Evolutionary conservation across 2,797 vertebrate species (phyloP), one percentile per base, ranked within the genome.

Genomic region (Coilia nasus): DNA sequence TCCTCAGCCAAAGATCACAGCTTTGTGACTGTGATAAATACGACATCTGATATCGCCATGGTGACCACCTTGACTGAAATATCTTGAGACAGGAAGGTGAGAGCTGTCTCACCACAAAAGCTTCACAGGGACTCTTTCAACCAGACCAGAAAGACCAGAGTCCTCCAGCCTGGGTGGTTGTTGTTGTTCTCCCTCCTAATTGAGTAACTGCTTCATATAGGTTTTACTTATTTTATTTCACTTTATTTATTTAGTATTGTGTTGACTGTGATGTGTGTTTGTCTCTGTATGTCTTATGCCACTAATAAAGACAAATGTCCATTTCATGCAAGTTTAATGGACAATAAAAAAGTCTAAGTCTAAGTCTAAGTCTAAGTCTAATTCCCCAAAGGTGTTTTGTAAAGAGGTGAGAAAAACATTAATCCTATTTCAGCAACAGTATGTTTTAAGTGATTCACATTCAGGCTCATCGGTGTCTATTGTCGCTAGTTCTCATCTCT

Each of bases 21-120:
- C 28, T 35, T 12, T 25, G 28, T 31, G 64, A 71, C 64, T 71
- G 25, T 71, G 64, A 31, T 25, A 3, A 15, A 71, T 15, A 71
- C 31, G 64, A 17, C 64, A 71, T 31, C 64, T 11, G 64, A 71
- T 71, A 71, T 71, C 28, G 14, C 25, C 64, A 71, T 35, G 28
- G 62, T 67, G 62, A 28, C 62, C 15, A 71, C 64, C 64, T 31
- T 71, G 64, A 71, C 28, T 71, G 28, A 71, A 71, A 15, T 71
- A 71, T 71, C 64, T 71, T 71, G 28, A 15, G 28, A 35, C 12
- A 12, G 64, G 25, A 31, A 71, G 28, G 64, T 31, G 12, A 17
- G 64, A 71, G 28, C 35, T 41, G 35, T 71, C 28, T 31, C 28
- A 7, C 25, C 64, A 17, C 25, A 5, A 17, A 25, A 23, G 23